These are phyloP conservation scores for Entelurus aequoreus DNA, from an alignment of 2,113 vertebrate species.

Conservation along the genomic window DNA sequence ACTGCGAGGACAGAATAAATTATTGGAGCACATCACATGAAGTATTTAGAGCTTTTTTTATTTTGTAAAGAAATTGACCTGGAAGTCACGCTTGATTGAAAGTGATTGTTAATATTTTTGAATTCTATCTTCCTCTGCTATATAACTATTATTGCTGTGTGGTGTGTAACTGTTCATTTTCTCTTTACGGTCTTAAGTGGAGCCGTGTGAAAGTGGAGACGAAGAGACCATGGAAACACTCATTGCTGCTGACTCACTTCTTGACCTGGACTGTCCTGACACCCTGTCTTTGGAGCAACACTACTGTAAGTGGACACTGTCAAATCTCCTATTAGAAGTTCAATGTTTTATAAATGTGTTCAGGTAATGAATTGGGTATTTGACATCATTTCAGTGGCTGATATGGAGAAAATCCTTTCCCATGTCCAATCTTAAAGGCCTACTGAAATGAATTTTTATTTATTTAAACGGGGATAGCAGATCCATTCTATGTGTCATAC, in stretches of 20 bases:
- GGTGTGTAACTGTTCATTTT: not conserved
- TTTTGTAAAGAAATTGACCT: not conserved
- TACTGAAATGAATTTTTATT: too few relatives aligned
- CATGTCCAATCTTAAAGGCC: too few relatives aligned
- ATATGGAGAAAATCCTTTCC: too few relatives aligned
- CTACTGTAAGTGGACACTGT: constrained; percentile 73
- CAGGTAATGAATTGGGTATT: not conserved
- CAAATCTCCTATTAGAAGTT: not conserved
- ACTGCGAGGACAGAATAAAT: too few relatives aligned
- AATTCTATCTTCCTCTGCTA: not conserved
- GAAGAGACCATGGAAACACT: constrained; percentile 89
- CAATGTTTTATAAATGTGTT: too few relatives aligned
- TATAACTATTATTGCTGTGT: constrained; percentile 4
- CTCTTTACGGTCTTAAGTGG: constrained; percentile 70
- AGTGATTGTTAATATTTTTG: not conserved
- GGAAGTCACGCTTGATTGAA: not conserved
- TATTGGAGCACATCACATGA: too few relatives aligned
- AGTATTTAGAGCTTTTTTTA: not conserved
- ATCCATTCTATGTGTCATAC: too few relatives aligned
- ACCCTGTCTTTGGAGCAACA: constrained; percentile 80
- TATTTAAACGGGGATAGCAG: too few relatives aligned
- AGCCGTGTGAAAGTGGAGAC: constrained; percentile 84
- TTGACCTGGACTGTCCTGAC: constrained; percentile 87
- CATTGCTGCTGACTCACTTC: constrained; percentile 86
- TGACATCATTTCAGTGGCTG: not conserved